These are phyloP conservation scores for Aplodontia rufa DNA, from an alignment of 2,113 vertebrate genomes.

Conservation along the genomic window DNA sequence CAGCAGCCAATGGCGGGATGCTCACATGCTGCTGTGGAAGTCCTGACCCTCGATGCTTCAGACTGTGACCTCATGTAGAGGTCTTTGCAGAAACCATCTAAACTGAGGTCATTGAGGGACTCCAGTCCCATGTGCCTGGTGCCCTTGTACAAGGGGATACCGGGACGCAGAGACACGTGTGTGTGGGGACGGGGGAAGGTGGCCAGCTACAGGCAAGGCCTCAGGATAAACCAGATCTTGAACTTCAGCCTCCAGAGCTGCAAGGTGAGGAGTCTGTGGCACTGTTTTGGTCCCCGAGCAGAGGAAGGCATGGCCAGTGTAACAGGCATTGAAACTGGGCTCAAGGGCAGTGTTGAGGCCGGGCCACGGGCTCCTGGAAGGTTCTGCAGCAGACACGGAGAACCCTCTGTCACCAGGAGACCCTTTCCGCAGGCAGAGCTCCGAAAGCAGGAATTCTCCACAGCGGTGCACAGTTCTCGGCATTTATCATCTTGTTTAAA, in stretches of 20 bases:
- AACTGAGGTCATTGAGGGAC: neutral
- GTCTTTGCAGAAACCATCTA: neutral
- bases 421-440: rapidly evolving
- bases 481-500: neutral
- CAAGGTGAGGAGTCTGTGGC: rapidly evolving
- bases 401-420: rapidly evolving
- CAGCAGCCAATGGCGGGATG: rapidly evolving
- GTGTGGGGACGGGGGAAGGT: rapidly evolving
- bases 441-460: neutral
- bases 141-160: too few relatives aligned
- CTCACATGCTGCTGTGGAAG: rapidly evolving
- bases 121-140: rapidly evolving
- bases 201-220: too few relatives aligned
- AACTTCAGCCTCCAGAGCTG: neutral
- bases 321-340: rapidly evolving
- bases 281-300: rapidly evolving
- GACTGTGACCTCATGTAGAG: neutral
- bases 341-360: neutral
- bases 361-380: neutral
- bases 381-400: too few relatives aligned
- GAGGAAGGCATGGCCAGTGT: rapidly evolving
- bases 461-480: rapidly evolving
- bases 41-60: neutral
- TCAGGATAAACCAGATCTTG: neutral
- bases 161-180: rapidly evolving